Conservation (phyloP, 2,797 vertebrate species). For the Vireo griseus region DNA sequence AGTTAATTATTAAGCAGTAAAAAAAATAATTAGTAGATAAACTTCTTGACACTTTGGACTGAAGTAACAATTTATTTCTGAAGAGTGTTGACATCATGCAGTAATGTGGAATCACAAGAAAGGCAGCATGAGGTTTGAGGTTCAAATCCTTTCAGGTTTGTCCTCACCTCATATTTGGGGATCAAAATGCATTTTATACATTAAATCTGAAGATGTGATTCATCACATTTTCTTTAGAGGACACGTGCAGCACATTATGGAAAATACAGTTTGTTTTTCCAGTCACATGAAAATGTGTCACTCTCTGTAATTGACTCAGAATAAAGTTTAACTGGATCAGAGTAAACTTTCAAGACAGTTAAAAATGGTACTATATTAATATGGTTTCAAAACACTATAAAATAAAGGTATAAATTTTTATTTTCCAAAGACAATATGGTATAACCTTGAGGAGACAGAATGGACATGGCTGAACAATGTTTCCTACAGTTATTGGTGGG, state of each 20-base stretch:
- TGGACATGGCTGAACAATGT: not conserved
- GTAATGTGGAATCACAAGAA: not conserved
- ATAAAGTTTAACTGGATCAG: not conserved
- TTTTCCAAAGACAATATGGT: not conserved
- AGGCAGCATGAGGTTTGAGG: not conserved
- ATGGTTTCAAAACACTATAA: not conserved
- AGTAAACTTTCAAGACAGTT: not conserved
- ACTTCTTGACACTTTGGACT: not conserved
- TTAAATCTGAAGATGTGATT: not conserved
- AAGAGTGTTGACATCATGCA: rapidly evolving
- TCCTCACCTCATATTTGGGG: not conserved
- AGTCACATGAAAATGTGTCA: not conserved
- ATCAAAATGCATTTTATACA: not conserved
- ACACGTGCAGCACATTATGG: not conserved
- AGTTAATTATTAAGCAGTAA: not conserved
- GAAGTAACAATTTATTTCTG: not conserved
- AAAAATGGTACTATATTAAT: not conserved
- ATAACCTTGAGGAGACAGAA: not conserved
- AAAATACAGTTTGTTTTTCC: not conserved
- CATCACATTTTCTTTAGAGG: not conserved
- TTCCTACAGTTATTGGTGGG: not conserved
- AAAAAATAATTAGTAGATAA: not conserved
- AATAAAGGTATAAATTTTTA: not conserved
- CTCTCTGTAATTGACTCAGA: not conserved
- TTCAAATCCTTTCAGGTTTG: not conserved